Base-by-base conservation (phyloP, 2,113 vertebrate species). In the Anser brachyrhynchus region DNA sequence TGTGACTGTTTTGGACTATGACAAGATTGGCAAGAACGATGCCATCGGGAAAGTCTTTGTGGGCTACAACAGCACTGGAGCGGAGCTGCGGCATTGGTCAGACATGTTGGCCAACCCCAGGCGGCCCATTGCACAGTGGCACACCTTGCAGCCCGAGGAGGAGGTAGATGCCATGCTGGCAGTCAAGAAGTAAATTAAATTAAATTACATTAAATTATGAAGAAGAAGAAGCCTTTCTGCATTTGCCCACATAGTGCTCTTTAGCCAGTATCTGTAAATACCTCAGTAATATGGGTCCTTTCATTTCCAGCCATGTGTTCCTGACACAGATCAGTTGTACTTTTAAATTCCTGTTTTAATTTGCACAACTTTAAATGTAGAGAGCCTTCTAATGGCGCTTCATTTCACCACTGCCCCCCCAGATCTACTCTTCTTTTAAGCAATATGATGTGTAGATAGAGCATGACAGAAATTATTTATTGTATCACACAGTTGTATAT, bases 361-460 rank as follows among this genome's bases (percentile, higher is more conserved):
- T 98, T 98, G 98, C 98, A 98, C 98, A 98, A 87, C 95, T 98
- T 97, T 97, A 98, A 98, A 98, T 86, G 97, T 98, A 98, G 98
- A 98, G 90, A 97, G 94, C 97, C 97, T 95, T 97, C 95, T 93
- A 92, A 95, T 93, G 97, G 95, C 96, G 41, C 95, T 97, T 96
- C 94, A 91, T 97, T 96, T 96, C 96, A 96, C 95, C 97, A 97
- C 96, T 98, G 97, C 96, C 98, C 97, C 87, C 97, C 93, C 94
- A 96, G 83, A 98, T 98, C 98, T 98, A 98, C 98, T 99, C 99
- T 99, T 99, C 99, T 99, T 99, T 99, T 99, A 99, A 99, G 99
- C 99, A 99, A 99, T 99, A 99, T 99, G 99, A 99, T 99, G 99
- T 99, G 99, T 99, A 99, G 99, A 99, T 99, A 99, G 98, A 99